These are phyloP conservation scores for Alosa alosa DNA, from an alignment of 2,113 vertebrate species.

Conservation along the genomic window DNA sequence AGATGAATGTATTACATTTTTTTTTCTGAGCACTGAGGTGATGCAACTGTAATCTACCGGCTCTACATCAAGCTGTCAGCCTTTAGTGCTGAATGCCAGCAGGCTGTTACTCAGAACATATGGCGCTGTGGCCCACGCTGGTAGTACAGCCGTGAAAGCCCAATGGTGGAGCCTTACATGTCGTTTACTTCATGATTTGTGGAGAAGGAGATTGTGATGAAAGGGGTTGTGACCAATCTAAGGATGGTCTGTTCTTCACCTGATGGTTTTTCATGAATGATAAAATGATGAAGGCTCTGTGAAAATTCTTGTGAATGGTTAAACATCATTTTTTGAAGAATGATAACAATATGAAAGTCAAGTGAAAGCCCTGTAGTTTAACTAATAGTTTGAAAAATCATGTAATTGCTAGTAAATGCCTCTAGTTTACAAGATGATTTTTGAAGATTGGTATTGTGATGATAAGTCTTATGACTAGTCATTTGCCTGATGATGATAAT, in stretches of 20 bases:
- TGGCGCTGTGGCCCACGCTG: neutral
- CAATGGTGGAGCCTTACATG: neutral
- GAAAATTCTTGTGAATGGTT: neutral
- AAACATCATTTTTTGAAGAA: too few relatives aligned
- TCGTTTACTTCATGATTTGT: too few relatives aligned
- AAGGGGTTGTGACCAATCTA: too few relatives aligned
- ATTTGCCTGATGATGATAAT: too few relatives aligned
- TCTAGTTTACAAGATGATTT: too few relatives aligned
- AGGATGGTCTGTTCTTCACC: neutral
- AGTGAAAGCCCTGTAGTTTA: neutral
- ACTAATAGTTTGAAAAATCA: too few relatives aligned
- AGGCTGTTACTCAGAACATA: neutral
- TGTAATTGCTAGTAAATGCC: too few relatives aligned
- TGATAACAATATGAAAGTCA: neutral
- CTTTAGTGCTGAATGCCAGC: neutral
- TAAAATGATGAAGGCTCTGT: neutral
- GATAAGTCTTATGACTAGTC: too few relatives aligned
- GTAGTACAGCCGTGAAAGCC: neutral
- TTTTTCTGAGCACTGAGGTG: neutral
- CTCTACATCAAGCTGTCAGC: slow-evolving; percentile 2
- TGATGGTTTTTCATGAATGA: neutral
- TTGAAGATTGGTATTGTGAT: too few relatives aligned
- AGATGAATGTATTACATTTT: neutral
- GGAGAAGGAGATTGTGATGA: too few relatives aligned
- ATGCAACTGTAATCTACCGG: neutral